A percentile compares a stretch with the other conserved stretches of the same genome.
Conservation (phyloP, 2,888 invertebrate species). For the Lasioglossum calceatum region DNA sequence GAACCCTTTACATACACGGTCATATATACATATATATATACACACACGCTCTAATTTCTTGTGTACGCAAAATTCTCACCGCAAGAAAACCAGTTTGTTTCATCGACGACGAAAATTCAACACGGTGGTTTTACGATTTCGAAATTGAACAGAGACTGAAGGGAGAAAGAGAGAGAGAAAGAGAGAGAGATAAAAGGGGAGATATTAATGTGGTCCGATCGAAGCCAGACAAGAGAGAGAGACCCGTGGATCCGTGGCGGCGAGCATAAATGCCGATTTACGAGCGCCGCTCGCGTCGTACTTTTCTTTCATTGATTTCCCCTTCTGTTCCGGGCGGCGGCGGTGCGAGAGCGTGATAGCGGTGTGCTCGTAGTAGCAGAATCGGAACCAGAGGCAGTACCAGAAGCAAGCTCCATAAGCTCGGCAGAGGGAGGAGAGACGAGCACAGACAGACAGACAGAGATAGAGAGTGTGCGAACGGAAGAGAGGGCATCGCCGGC, state of each 20-base stretch:
- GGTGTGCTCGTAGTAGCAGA: slow-evolving; percentile 33
- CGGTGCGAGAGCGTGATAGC: slow-evolving; percentile 75
- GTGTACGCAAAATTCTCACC: neutral
- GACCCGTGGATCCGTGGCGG: slow-evolving; percentile 47
- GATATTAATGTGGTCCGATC: slow-evolving; percentile 1
- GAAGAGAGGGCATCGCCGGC: neutral
- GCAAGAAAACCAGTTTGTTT: slow-evolving; percentile 7
- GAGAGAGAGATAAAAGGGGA: neutral
- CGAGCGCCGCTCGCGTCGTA: slow-evolving; percentile 75
- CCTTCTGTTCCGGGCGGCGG: slow-evolving; percentile 80
- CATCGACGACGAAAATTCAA: neutral
- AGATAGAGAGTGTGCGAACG: neutral
- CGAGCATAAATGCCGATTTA: slow-evolving; percentile 76
- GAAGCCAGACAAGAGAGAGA: slow-evolving; percentile 12
- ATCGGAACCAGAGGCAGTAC: neutral
- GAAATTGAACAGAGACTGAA: neutral
- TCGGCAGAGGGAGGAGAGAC: slow-evolving; percentile 20
- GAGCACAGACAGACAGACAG: slow-evolving; percentile 21
- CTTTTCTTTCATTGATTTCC: slow-evolving; percentile 81
- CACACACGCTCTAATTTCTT: neutral
- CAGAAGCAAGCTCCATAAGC: slow-evolving; percentile 1
- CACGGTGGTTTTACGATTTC: slow-evolving; percentile 11
- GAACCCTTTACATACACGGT: slow-evolving; percentile 6
- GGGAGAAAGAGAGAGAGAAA: neutral
- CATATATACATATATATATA: neutral